phyloP scores from a whole-genome alignment of 2,797 vertebrate species.

The Rhinella marina region DNA sequence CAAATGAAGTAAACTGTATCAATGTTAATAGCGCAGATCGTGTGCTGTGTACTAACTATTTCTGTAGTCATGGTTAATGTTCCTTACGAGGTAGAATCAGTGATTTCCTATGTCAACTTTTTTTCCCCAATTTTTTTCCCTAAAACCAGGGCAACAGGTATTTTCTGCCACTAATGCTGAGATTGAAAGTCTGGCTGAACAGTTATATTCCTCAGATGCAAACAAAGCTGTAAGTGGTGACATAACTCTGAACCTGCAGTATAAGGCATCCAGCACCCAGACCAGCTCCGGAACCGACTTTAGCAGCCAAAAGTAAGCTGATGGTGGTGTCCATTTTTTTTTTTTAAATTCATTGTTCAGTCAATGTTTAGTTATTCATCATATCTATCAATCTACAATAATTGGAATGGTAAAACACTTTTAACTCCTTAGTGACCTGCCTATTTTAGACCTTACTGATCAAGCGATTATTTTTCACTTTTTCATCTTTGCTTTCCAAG shows the following conservation, averaged over 20 bases:
- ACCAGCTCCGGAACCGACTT: slow-evolving; percentile 71
- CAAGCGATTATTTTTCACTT: no score
- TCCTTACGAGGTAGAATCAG: neutral
- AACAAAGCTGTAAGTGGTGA: slow-evolving; percentile 77
- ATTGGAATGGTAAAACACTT: no score
- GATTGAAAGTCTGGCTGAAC: slow-evolving; percentile 76
- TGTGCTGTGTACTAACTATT: neutral
- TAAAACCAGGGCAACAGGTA: neutral
- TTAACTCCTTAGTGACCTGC: no score
- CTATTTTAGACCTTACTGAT: no score
- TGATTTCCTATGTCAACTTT: neutral
- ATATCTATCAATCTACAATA: neutral
- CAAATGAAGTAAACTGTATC: no score
- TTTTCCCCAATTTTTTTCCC: neutral
- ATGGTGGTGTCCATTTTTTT: neutral
- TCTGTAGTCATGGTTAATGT: neutral
- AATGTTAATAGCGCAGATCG: no score
- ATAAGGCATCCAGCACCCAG: slow-evolving; percentile 70
- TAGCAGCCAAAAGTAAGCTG: slow-evolving; percentile 72
- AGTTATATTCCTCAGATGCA: slow-evolving; percentile 75
- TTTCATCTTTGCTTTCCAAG: no score
- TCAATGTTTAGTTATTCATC: neutral
- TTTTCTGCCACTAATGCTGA: slow-evolving; percentile 72
- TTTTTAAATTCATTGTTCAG: neutral
- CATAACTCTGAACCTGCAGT: slow-evolving; percentile 75